These are phyloP conservation scores for Limosa lapponica DNA, from an alignment of 2,797 vertebrate species.

Conservation along the genomic window DNA sequence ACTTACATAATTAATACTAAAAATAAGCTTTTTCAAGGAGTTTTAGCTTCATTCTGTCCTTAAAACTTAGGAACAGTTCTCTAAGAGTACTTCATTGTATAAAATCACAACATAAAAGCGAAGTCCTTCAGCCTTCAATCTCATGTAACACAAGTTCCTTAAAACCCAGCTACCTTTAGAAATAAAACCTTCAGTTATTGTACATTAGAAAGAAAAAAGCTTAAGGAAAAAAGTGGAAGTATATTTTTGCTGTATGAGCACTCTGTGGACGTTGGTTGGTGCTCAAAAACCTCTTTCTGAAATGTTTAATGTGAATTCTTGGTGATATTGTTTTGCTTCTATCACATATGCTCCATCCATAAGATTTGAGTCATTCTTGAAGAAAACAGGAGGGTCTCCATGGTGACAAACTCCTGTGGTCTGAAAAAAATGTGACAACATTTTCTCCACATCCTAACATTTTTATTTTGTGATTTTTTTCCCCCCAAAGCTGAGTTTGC, in stretches of 20 bases:
- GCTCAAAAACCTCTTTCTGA: constrained; percentile 33
- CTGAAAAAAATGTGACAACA: background rate
- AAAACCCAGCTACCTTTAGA: background rate
- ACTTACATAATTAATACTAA: background rate
- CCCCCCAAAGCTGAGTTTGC: background rate
- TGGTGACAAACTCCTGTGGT: constrained; percentile 59
- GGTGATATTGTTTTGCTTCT: constrained; percentile 48
- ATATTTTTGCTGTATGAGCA: background rate
- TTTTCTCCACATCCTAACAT: background rate
- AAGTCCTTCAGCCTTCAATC: background rate
- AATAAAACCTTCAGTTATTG: background rate
- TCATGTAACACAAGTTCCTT: background rate
- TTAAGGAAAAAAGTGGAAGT: background rate
- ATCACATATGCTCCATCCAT: constrained; percentile 60
- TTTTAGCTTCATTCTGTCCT: background rate
- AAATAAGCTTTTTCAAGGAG: background rate
- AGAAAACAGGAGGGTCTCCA: constrained; percentile 72
- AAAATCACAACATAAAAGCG: background rate
- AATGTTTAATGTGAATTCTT: constrained; percentile 25
- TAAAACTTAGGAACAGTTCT: background rate
- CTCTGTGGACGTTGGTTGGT: background rate
- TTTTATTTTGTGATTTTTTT: background rate
- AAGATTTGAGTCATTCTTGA: constrained; percentile 62
- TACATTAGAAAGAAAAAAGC: background rate
- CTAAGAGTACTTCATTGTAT: background rate